Evolutionary conservation across 2,888 invertebrate species (phyloP), one percentile per base, ranked within the genome.

Genomic region (Xestobium rufovillosum): DNA sequence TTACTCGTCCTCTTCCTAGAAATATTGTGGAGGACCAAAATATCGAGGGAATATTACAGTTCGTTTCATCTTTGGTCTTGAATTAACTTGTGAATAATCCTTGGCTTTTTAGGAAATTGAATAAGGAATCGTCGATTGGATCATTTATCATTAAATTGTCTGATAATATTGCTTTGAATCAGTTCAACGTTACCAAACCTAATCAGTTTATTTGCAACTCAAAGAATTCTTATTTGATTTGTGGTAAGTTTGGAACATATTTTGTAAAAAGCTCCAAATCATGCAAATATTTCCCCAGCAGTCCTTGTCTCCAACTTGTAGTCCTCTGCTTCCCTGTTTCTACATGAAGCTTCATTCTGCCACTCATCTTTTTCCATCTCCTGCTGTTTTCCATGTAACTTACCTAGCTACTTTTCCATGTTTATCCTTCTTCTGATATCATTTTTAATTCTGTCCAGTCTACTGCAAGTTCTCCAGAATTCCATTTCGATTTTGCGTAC

Each of bases 31-130:
- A 68, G 2, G 70, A 71, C 25, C 70, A 77, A 42, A 72, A 84
- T 52, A 63, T 84, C 1, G 82, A 82, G 55, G 65, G 68, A 36
- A 83, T 85, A 2, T 81, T 85, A 57, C 70, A 72, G 53, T 72
- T 68, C 47, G 67, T 41, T 37, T 29, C 1, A 8, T 12, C 8
- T 41, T 31, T 14, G 14, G 8, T 23, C 34, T 34, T 10, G 26
- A 31, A 31, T 11, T 37, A 13, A 13, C 29, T 29, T 30, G 9
- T 27, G 12, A 33, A 30, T 35, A 26, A 23, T 32, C 13, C 16
- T n/a, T n/a, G n/a, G n/a, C n/a, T 19, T 19, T 19, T 19, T 32
- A 60, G 57, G 13, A 47, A 45, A n/a, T 33, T 64, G 14, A 56
- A 53, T 26, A 45, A 53, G 15, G 43, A 45, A 4, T 53, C 51